Evolutionary conservation across 64 coral and sea anemone genomes (phyloP).

Genomic region (Hydrozoanthus tunicans): DNA sequence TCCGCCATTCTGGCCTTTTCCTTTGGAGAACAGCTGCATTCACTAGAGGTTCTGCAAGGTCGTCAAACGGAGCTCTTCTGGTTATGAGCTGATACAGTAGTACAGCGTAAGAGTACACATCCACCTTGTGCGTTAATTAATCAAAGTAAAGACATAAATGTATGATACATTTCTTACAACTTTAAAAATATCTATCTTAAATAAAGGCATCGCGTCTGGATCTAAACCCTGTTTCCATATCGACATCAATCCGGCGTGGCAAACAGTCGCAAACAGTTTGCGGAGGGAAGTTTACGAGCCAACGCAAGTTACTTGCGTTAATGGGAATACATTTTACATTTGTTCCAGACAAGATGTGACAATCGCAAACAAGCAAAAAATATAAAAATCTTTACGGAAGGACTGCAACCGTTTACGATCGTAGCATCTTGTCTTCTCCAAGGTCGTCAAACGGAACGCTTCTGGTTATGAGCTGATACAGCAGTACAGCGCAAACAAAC

Average conservation of each 20-base stretch:
- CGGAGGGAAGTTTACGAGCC: too few species aligned
- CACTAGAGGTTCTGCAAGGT: conserved; percentile 53
- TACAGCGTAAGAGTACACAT: conserved; percentile 85
- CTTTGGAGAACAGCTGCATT: conserved; percentile 71
- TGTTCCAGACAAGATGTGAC: too few species aligned
- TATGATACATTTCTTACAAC: not conserved
- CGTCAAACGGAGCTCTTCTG: conserved; percentile 63
- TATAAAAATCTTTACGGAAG: too few species aligned
- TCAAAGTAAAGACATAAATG: not conserved
- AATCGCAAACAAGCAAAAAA: too few species aligned
- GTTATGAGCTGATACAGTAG: conserved; percentile 81
- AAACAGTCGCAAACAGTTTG: too few species aligned
- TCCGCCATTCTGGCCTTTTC: conserved; percentile 73
- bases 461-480: conserved; percentile 81
- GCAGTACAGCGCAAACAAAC: conserved; percentile 45
- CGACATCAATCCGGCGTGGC: too few species aligned
- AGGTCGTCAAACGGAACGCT: conserved; percentile 63
- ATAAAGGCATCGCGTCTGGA: too few species aligned
- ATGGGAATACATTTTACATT: too few species aligned
- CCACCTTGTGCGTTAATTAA: conserved; percentile 44
- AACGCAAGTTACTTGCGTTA: too few species aligned
- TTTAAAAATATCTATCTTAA: not conserved
- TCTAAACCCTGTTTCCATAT: too few species aligned
- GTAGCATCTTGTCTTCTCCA: not conserved
- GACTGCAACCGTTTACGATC: too few species aligned